Evolutionary conservation across 2,113 vertebrate genomes (phyloP).

Genomic region (Corvus cornix): DNA sequence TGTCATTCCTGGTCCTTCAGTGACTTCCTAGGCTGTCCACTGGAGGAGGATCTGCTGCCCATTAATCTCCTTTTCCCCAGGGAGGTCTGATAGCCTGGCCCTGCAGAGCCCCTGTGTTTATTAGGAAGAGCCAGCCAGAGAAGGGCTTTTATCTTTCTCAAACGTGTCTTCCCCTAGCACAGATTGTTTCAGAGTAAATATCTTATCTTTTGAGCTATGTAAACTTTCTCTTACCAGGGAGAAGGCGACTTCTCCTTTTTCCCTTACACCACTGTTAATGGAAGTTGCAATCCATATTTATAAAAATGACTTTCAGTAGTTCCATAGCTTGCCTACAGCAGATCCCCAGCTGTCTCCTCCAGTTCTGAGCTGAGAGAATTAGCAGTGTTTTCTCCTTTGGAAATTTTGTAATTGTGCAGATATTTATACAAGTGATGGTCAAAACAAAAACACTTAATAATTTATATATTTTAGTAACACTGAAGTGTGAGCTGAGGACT

Average conservation of each 20-base stretch:
- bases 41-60: not conserved
- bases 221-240: not conserved
- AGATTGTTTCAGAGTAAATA: not conserved
- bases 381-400: not conserved
- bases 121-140: not conserved
- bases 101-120: not conserved
- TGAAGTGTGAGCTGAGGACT: not conserved
- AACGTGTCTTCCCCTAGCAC: not conserved
- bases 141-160: not conserved
- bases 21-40: fast-evolving
- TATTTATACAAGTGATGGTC: not conserved
- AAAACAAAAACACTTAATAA: not conserved
- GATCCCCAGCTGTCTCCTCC: not conserved
- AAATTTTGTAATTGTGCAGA: not conserved
- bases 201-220: not conserved
- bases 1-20: not conserved
- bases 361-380: not conserved
- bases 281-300: not conserved
- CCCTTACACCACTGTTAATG: not conserved
- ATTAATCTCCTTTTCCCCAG: not conserved
- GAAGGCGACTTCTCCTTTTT: not conserved
- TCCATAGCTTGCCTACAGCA: not conserved
- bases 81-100: not conserved
- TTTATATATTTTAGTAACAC: not conserved
- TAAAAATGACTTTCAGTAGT: not conserved